phyloP scores from a whole-genome alignment of 2,113 vertebrate species.

The Oryzias javanicus region DNA sequence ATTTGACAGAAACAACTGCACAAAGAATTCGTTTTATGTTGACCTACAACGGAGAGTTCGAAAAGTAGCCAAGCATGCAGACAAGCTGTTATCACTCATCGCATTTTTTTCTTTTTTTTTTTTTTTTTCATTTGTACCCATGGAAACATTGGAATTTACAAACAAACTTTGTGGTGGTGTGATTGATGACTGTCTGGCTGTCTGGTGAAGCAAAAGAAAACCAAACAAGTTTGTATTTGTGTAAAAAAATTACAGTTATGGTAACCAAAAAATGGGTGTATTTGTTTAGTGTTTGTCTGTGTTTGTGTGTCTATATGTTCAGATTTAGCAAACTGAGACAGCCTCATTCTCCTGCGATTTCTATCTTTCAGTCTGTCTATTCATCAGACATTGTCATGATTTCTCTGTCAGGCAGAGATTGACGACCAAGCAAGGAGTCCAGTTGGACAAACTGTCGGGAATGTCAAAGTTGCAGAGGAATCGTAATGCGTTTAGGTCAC shows the following conservation, averaged over 20 bases:
- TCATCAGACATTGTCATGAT: conserved; percentile 23
- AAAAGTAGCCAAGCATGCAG: conserved; percentile 22
- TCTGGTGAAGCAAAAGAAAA: conserved; percentile 6
- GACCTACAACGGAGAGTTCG: conserved; percentile 10
- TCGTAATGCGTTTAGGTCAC: background rate
- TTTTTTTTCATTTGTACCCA: conserved; percentile 5
- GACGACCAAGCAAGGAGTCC: conserved; percentile 8
- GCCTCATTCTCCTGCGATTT: conserved; percentile 30
- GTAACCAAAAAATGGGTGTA: conserved; percentile 11
- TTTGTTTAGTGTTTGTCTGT: conserved; percentile 12
- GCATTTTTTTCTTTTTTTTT: conserved; percentile 4
- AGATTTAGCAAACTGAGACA: conserved; percentile 42
- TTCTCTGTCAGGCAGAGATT: conserved; percentile 37
- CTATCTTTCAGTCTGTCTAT: conserved; percentile 27
- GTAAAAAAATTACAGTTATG: conserved; percentile 5
- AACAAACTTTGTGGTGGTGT: background rate
- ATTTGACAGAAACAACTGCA: conserved; percentile 31
- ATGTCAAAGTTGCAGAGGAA: conserved; percentile 17
- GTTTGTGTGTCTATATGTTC: conserved; percentile 9
- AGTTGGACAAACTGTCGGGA: conserved; percentile 39
- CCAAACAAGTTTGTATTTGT: conserved; percentile 8
- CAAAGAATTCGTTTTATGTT: conserved; percentile 12
- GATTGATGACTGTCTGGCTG: conserved; percentile 6
- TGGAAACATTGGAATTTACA: conserved; percentile 12
- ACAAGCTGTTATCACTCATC: conserved; percentile 24